Evolutionary conservation across 2,888 invertebrate genomes (phyloP).

Genomic region (Thereva nobilitata): DNA sequence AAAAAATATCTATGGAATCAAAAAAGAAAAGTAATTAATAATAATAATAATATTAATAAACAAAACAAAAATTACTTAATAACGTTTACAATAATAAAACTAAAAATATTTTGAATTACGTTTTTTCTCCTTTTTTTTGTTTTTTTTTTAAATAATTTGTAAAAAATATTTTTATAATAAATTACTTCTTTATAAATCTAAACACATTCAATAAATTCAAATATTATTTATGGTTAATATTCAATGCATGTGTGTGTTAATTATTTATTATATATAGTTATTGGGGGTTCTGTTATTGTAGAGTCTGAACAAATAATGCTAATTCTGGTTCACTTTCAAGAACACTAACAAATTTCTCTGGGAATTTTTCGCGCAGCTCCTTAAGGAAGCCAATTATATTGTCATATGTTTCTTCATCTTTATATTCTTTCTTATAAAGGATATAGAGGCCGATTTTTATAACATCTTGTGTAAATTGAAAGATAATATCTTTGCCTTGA

Average conservation of each 20-base stretch:
- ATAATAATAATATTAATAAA: no score
- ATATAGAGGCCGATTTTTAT: conserved; percentile 63
- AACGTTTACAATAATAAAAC: no score
- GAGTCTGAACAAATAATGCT: conserved; percentile 46
- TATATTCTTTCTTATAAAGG: conserved; percentile 63
- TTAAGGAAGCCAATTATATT: conserved; percentile 61
- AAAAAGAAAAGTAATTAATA: no score
- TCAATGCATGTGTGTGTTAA: background rate
- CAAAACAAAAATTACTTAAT: no score
- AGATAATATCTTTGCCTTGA: conserved; percentile 63
- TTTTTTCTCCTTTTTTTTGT: no score
- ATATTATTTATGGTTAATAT: no score
- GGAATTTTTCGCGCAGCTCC: conserved; percentile 63
- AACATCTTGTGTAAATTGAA: conserved; percentile 61
- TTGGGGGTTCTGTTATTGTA: conserved; percentile 16
- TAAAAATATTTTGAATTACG: no score
- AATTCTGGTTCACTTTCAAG: conserved; percentile 54
- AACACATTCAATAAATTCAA: no score
- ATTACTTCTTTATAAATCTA: no score
- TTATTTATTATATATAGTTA: background rate
- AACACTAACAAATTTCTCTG: conserved; percentile 61
- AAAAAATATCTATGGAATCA: no score
- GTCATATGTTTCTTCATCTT: conserved; percentile 48
- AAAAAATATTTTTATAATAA: no score
- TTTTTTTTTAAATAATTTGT: no score